A percentile compares a stretch with the other conserved stretches of the same genome.
These are phyloP conservation scores for Eulimnadia texana DNA, from an alignment of 1,140 invertebrate genomes.

Conservation along the genomic window DNA sequence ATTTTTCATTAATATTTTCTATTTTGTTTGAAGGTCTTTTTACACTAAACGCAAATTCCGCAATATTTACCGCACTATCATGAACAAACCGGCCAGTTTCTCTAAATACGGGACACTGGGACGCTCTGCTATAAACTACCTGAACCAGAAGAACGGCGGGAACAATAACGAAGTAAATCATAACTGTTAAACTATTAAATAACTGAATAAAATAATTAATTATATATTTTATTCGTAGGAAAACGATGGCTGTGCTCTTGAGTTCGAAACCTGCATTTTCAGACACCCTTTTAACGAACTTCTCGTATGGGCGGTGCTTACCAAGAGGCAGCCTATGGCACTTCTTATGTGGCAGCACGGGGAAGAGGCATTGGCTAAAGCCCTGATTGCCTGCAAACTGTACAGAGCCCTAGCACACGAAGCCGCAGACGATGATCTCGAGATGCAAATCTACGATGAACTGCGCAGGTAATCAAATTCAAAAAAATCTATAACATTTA, in stretches of 20 bases:
- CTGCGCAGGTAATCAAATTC: constrained; percentile 31
- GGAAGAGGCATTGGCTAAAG: constrained; percentile 89
- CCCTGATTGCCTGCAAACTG: constrained; percentile 82
- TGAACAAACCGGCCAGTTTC: too few species aligned
- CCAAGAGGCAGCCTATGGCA: constrained; percentile 91
- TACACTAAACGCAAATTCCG: constrained; percentile 14
- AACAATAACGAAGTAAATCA: too few species aligned
- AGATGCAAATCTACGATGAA: constrained; percentile 90
- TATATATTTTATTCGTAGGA: neutral
- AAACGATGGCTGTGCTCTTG: neutral
- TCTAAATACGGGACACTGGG: too few species aligned
- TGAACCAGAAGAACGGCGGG: too few species aligned
- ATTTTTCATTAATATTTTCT: neutral
- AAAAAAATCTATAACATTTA: neutral
- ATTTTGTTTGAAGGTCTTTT: neutral
- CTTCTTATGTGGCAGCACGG: constrained; percentile 94
- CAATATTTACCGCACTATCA: neutral
- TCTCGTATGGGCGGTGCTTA: constrained; percentile 89
- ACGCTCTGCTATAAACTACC: too few species aligned
- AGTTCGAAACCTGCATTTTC: constrained; percentile 39
- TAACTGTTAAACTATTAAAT: too few species aligned
- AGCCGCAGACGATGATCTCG: constrained; percentile 88
- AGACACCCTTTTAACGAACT: constrained; percentile 89
- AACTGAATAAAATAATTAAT: too few species aligned
- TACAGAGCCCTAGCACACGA: constrained; percentile 95